Evolutionary conservation across 2,797 vertebrate genomes (phyloP), one percentile per base, ranked within the genome.

Genomic region (Lutjanus argentimaculatus): DNA sequence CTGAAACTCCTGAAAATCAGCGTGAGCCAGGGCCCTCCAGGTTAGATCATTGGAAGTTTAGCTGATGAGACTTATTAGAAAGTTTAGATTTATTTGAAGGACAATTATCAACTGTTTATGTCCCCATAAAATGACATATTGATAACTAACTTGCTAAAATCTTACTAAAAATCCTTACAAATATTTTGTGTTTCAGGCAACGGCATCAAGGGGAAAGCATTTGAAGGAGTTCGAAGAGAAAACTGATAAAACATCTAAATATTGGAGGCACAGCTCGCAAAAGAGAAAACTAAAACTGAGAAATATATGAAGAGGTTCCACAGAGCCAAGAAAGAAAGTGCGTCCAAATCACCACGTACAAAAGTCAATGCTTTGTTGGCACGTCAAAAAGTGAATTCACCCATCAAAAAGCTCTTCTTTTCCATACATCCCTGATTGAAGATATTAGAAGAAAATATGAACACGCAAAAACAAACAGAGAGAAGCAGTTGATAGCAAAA

Each of bases 401-500:
- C 21, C 22, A 61, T 67, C n/a, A 67, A 72, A 42, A 82, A 55
- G 58, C 55, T 48, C 62, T 85, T 19, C n/a, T 79, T 25, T 82
- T 75, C 4, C 71, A 85, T 36, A 53, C 53, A 62, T 56, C 56
- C 30, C 59, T 82, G 8, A 55, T 58, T 75, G 53, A 66, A 42
- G 56, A 85, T 14, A 75, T 75, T 14, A 77, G 46, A 71, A 72
- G 30, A 53, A 84, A 75, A 75, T 84, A 84, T 40, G 19, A 51
- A 65, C 42, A 84, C 57, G 67, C 82, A 59, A 79, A 64, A 75
- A 76, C 49, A 51, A 62, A 82, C 55, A 43, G 42, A 72, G 77
- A 85, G n/a, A 88, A 67, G 51, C 72, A 85, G 62, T 21, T 77
- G 7, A 77, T 88, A 19, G 56, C 76, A 48, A 85, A 74, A 53